Evolutionary conservation across 2,797 vertebrate genomes (phyloP), one percentile per base, ranked within the genome.

Genomic region (Megalops cyprinoides): DNA sequence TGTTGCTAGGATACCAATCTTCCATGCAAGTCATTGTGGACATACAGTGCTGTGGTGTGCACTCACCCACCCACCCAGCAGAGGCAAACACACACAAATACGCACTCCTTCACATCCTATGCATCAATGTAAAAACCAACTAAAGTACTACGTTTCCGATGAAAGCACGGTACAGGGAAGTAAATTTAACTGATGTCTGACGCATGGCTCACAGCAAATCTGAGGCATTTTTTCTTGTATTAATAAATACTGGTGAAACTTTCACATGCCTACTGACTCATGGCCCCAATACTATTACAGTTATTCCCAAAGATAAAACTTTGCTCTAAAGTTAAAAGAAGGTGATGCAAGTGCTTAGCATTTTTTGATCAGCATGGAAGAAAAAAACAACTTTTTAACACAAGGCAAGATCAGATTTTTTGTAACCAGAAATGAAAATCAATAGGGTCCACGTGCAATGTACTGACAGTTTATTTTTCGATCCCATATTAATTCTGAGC

Each of bases 1-100:
- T 74, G 71, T 74, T 74, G 71, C 71, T 74, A 74, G 44, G 71
- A 49, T 49, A 74, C 71, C n/a, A 28, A 74, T 37, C 60, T 65
- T 65, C 65, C 65, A 69, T 37, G 31, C 7, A 31, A 69, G 37
- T 48, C 71, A 49, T 23, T 15, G 14, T 20, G 23, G 71, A 39
- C 71, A 46, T 48, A 10, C 44, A 46, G 71, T 46, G 42, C 44
- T 74, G 71, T 46, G 42, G 71, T 60, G 71, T 44, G 39, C 71
- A 74, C 34, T 39, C 7, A 12, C 42, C 20, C 42, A 6, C 71
- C 71, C 23, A 69, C 7, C 20, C 39, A 42, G n/a, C 71, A n/a
- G 5, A 18, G 5, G 0, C 8, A 58, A 25, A 12, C 28, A 15
- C 6, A 31, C 25, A 62, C 58, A 62, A 15, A 62, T 14, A 6